phyloP scores from a whole-genome alignment of 2,888 invertebrate genomes.

The Macrosiphum euphorbiae region DNA sequence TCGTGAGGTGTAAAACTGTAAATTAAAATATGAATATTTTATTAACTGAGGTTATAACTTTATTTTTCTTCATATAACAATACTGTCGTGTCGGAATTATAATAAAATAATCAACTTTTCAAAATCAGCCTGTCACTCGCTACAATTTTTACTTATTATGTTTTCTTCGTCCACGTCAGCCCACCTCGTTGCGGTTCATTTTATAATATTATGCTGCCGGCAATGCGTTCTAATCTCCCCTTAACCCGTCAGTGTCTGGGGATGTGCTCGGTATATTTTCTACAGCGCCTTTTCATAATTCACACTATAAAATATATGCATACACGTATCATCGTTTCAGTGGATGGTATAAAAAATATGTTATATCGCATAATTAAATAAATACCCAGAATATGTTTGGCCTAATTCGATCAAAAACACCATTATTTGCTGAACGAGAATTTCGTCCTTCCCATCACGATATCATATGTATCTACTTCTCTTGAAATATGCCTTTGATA shows the following conservation, averaged over 20 bases:
- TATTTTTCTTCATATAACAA: slow-evolving; percentile 43
- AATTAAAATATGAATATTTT: slow-evolving; percentile 62
- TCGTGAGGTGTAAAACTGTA: slow-evolving; percentile 35
- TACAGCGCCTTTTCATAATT: slow-evolving; percentile 30
- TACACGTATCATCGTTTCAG: not conserved
- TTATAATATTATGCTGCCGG: slow-evolving; percentile 13
- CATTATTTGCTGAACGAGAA: not conserved
- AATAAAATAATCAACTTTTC: slow-evolving; percentile 55
- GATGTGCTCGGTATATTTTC: not conserved
- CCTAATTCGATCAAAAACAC: not conserved
- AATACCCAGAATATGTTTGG: slow-evolving; percentile 2
- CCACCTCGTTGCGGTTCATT: not conserved
- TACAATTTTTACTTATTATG: slow-evolving; percentile 34
- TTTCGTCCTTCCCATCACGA: not conserved
- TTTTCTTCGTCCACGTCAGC: not conserved
- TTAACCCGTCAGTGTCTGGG: not conserved
- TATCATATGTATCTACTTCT: not conserved
- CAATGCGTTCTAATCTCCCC: slow-evolving; percentile 27
- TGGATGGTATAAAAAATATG: not conserved
- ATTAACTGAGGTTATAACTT: slow-evolving; percentile 44
- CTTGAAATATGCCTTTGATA: not conserved
- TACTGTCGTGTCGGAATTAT: slow-evolving; percentile 28
- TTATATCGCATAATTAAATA: slow-evolving; percentile 10
- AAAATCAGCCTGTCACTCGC: slow-evolving; percentile 43
- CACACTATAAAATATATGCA: not conserved